These are phyloP conservation scores for Lagocephalus sceleratus DNA, from an alignment of 2,797 vertebrate genomes.

Conservation along the genomic window DNA sequence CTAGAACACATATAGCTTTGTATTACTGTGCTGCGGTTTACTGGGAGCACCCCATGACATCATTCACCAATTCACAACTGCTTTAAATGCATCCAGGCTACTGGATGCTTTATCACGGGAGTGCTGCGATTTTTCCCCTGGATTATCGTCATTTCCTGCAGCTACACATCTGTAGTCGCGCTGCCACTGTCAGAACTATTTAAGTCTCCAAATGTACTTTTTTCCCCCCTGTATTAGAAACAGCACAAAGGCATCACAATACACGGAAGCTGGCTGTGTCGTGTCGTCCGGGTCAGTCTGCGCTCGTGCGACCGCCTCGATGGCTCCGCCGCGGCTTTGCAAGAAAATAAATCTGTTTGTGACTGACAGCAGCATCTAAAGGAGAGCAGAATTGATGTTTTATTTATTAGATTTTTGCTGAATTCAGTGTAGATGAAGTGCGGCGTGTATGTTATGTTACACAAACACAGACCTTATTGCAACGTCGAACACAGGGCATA, in stretches of 20 bases:
- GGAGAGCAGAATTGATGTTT: constrained; percentile 38
- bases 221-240: not conserved
- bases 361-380: constrained; percentile 18
- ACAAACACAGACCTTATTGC: not conserved
- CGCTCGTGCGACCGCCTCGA: constrained; percentile 15
- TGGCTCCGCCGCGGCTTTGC: constrained; percentile 30
- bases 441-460: not conserved
- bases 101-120: not conserved
- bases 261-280: constrained; percentile 6
- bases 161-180: too few species aligned
- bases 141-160: not conserved
- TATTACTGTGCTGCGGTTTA: not conserved
- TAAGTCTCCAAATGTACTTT: too few species aligned
- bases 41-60: not conserved
- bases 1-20: too few species aligned
- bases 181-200: too few species aligned
- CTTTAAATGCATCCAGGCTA: not conserved
- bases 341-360: constrained; percentile 5
- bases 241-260: not conserved
- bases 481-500: constrained; percentile 15
- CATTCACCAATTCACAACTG: not conserved
- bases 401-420: constrained; percentile 42
- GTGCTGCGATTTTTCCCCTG: not conserved
- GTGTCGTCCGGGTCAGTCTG: constrained; percentile 24
- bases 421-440: constrained; percentile 33